Evolutionary conservation across 2,797 vertebrate genomes (phyloP).

Genomic region (Botia kubotai): DNA sequence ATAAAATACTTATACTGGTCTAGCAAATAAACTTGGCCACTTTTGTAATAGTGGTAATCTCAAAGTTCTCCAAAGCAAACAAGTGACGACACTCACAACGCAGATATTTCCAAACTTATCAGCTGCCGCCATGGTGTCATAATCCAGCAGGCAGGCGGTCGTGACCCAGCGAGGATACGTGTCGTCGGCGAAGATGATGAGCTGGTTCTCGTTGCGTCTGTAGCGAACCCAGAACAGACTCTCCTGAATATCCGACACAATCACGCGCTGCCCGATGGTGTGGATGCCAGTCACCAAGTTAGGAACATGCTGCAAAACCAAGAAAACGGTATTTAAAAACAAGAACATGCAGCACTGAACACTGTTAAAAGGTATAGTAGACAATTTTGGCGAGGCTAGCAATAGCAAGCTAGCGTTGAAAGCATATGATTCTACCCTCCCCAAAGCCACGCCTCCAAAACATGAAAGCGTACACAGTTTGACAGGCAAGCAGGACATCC

Average conservation of each 20-base stretch:
- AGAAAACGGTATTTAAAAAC: neutral
- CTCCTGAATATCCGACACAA: slow-evolving; percentile 95
- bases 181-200: slow-evolving; percentile 98
- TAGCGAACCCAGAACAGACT: slow-evolving; percentile 99
- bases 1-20: neutral
- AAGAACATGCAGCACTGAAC: neutral
- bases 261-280: slow-evolving; percentile 93
- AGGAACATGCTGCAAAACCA: slow-evolving; percentile 87
- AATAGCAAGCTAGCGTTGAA: too few species aligned
- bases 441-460: too few species aligned
- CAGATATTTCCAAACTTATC: slow-evolving; percentile 99
- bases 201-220: slow-evolving; percentile 95
- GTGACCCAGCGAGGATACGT: slow-evolving; percentile 98
- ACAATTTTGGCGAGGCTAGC: too few species aligned
- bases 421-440: too few species aligned
- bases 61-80: neutral
- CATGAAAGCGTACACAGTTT: too few species aligned
- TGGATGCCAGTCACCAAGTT: slow-evolving; percentile 94
- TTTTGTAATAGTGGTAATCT: too few species aligned
- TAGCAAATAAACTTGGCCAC: neutral
- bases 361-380: too few species aligned
- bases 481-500: too few species aligned
- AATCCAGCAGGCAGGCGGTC: slow-evolving; percentile 93
- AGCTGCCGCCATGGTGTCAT: slow-evolving; percentile 94
- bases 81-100: slow-evolving; percentile 82